Evolutionary conservation across 1,140 invertebrate genomes (phyloP).

Genomic region (Bombyx mandarina): DNA sequence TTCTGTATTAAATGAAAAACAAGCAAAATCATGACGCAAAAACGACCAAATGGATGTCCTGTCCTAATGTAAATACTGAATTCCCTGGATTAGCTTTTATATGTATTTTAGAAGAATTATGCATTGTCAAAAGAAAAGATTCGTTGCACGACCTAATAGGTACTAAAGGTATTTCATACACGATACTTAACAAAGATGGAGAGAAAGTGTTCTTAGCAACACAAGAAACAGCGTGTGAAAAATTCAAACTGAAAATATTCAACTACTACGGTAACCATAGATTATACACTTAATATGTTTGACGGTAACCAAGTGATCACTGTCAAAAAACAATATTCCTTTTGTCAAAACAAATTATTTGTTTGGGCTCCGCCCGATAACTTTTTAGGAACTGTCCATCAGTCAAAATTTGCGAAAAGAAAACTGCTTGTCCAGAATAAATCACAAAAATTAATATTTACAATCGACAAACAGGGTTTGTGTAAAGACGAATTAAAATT

Average conservation of each 20-base stretch:
- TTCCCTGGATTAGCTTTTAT: conserved; percentile 34
- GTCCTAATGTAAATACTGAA: conserved; percentile 22
- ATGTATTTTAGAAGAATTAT: conserved; percentile 27
- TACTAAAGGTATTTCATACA: conserved; percentile 20
- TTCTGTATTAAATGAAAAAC: no score
- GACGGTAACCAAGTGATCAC: conserved; percentile 42
- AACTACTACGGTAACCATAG: conserved; percentile 44
- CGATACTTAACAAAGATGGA: conserved; percentile 31
- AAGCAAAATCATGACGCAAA: no score
- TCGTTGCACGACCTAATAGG: conserved; percentile 30
- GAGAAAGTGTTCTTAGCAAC: conserved; percentile 40
- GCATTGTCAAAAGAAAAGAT: conserved; percentile 27
- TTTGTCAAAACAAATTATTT: conserved; percentile 21
- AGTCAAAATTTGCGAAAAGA: conserved; percentile 10
- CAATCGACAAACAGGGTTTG: conserved; percentile 13
- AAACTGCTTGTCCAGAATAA: conserved; percentile 22
- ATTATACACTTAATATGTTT: no score
- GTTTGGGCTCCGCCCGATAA: conserved; percentile 35
- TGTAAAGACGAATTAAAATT: no score
- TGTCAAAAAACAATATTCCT: conserved; percentile 20
- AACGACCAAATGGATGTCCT: conserved; percentile 30
- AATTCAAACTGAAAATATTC: conserved; percentile 29
- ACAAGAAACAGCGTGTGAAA: conserved; percentile 13
- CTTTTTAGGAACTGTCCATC: conserved; percentile 26
- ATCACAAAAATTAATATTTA: conserved; percentile 14